A percentile compares a stretch with the other conserved stretches of the same genome.
These are phyloP conservation scores for Nicator chloris DNA, from an alignment of 2,113 vertebrate species.

Conservation along the genomic window DNA sequence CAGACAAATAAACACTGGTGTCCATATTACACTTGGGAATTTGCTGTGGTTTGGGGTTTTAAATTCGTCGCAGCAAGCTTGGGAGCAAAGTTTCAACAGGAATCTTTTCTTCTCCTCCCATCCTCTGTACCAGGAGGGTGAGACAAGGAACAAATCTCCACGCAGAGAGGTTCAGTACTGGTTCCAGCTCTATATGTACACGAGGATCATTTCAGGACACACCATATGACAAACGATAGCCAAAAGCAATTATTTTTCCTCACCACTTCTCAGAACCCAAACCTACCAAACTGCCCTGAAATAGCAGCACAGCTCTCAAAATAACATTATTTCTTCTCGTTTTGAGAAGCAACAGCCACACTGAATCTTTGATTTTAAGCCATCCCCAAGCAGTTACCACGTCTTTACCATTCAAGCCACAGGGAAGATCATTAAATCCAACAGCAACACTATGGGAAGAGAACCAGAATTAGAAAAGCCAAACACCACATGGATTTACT, in stretches of 20 bases:
- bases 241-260: slow-evolving; percentile 38
- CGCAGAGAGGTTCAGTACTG: neutral
- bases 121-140: neutral
- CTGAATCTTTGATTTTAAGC: slow-evolving; percentile 35
- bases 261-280: slow-evolving; percentile 32
- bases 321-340: slow-evolving; percentile 9
- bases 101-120: neutral
- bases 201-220: slow-evolving; percentile 43
- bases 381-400: neutral
- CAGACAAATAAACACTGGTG: slow-evolving; percentile 54
- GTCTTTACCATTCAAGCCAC: slow-evolving; percentile 42
- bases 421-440: slow-evolving; percentile 20
- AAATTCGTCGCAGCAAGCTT: neutral
- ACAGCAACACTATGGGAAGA: neutral
- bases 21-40: slow-evolving; percentile 4
- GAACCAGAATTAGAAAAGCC: neutral
- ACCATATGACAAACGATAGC: neutral
- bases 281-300: slow-evolving; percentile 30
- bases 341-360: slow-evolving; percentile 24
- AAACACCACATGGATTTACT: neutral
- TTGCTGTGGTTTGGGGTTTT: slow-evolving; percentile 43
- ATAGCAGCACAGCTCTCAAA: slow-evolving; percentile 14
- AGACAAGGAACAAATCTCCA: neutral
- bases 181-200: slow-evolving; percentile 1
- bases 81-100: neutral